Base-by-base conservation (phyloP, 2,888 invertebrate species). In the Drosophila multiciliata region DNA sequence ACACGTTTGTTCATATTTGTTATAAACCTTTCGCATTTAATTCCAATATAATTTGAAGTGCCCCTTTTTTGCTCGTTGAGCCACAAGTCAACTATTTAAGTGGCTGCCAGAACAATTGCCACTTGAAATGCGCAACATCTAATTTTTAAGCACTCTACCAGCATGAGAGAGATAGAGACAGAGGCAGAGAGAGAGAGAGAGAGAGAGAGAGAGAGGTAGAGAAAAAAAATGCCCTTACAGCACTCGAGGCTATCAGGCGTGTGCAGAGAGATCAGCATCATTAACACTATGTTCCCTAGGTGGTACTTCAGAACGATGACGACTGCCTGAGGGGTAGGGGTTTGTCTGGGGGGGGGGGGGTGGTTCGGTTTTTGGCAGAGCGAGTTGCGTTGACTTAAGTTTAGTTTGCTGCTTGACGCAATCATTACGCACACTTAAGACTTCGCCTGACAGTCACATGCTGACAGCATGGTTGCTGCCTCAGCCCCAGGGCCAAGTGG, bases 271-370 rank as follows among this genome's bases (percentile, higher is more conserved):
- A 89, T 87, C 85, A 87, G 88, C 90, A 85, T 85, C 85, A 85
- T 85, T 89, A 85, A 87, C 85, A 87, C 90, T 85, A 85, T 87
- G 87, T 89, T 89, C 90, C 85, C 88, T 71, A 80, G 88, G 80
- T 75, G 73, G 75, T 82, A 72, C 85, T 89, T 87, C 87, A 84
- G 48, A 63, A 57, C 65, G 75, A 74, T 82, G 80, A 85, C 67
- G 57, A 66, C 71, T 53, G 57, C 57, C 57, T 42, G 15, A 42
- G 11, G 11, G 42, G 26, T 23, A 17, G 1, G 3, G 48, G 48
- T 26, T 15, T 32, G 42, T 11, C n/a, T 17, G 23, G 23, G 26
- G 32, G 33, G 8, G 33, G 62, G 36, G 11, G 32, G 23, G 6
- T n/a, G 45, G 20, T 49, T 48, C 48, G 33, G 50, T 26, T 53